Evolutionary conservation across 1,140 invertebrate genomes (phyloP).

Genomic region (Polyergus mexicanus): DNA sequence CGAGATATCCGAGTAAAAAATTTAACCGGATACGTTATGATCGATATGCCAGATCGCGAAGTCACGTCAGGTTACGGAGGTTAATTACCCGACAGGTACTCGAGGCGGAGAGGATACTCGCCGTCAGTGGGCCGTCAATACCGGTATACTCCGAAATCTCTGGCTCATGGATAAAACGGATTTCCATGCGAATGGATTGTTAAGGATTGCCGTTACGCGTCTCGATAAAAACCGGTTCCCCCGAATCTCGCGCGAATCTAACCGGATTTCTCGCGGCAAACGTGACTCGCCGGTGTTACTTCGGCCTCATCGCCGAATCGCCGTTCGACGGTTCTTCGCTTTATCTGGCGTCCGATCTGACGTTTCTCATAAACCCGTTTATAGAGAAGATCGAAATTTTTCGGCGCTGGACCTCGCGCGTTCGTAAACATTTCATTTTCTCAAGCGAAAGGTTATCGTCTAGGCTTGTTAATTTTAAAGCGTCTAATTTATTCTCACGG

Average conservation of each 20-base stretch:
- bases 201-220: slow-evolving; percentile 41
- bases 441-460: slow-evolving; percentile 67
- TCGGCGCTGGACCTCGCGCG: slow-evolving; percentile 18
- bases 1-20: slow-evolving; percentile 8
- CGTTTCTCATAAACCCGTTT: slow-evolving; percentile 69
- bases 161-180: slow-evolving; percentile 58
- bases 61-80: slow-evolving; percentile 54
- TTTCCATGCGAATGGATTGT: slow-evolving; percentile 55
- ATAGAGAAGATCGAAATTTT: slow-evolving; percentile 23
- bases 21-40: slow-evolving; percentile 41
- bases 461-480: slow-evolving; percentile 69
- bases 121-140: slow-evolving; percentile 58
- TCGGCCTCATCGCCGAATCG: slow-evolving; percentile 33
- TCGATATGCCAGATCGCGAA: slow-evolving; percentile 46
- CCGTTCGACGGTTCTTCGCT: slow-evolving; percentile 48
- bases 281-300: slow-evolving; percentile 63
- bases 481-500: slow-evolving; percentile 67
- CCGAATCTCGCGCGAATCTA: slow-evolving; percentile 66
- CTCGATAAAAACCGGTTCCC: slow-evolving; percentile 72
- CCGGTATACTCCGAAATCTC: slow-evolving; percentile 67
- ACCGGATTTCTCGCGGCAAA: slow-evolving; percentile 46
- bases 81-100: slow-evolving; percentile 70
- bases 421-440: slow-evolving; percentile 67
- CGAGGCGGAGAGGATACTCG: slow-evolving; percentile 25
- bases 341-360: slow-evolving; percentile 72